A percentile compares a stretch with the other conserved stretches of the same genome.
phyloP scores from a whole-genome alignment of 2,797 vertebrate species.

The Leptatherina wallacei region DNA sequence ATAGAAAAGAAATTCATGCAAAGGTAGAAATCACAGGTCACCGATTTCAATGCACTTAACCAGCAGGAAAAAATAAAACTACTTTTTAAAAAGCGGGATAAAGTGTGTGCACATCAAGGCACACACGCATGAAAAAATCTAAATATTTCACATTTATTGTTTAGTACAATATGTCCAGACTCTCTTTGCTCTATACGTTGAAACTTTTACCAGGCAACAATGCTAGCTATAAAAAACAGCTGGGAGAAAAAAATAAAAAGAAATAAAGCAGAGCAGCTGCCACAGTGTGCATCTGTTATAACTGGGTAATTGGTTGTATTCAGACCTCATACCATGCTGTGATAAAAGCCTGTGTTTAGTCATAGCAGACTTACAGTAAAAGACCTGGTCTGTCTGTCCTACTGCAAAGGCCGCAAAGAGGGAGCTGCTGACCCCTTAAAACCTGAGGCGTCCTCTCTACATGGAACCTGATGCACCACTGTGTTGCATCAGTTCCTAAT shows the following conservation, averaged over 20 bases:
- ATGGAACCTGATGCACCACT: background rate
- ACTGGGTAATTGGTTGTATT: conserved; percentile 55
- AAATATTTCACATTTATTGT: background rate
- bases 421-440: conserved; percentile 11
- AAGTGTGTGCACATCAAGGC: background rate
- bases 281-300: conserved; percentile 28
- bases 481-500: background rate
- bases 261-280: conserved; percentile 37
- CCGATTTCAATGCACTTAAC: conserved; percentile 26
- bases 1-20: conserved; percentile 10
- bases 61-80: background rate
- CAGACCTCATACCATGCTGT: conserved; percentile 51
- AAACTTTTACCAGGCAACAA: conserved; percentile 15
- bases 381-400: conserved; percentile 28
- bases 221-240: conserved; percentile 24
- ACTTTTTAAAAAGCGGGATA: background rate
- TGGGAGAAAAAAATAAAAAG: conserved; percentile 1
- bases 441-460: background rate
- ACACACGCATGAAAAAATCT: background rate
- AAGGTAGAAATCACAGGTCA: conserved; percentile 35
- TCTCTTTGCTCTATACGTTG: conserved; percentile 12
- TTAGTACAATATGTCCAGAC: background rate
- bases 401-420: conserved; percentile 27
- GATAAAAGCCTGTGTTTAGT: conserved; percentile 60
- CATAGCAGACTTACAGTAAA: conserved; percentile 39